These are phyloP conservation scores for Omphaloscelis lunosa DNA, from an alignment of 2,888 invertebrate genomes.

Conservation along the genomic window DNA sequence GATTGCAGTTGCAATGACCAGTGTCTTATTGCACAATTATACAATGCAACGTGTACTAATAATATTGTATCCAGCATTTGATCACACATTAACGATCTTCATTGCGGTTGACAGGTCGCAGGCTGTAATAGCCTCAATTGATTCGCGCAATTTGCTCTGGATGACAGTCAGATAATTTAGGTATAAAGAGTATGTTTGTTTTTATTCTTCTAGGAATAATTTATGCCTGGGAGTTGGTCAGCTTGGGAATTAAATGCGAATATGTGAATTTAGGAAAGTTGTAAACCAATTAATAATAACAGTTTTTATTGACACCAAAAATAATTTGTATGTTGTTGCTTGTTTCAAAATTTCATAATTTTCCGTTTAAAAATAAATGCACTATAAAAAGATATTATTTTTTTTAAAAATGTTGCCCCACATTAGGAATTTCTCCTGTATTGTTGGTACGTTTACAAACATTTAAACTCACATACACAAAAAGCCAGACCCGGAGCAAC, in stretches of 20 bases:
- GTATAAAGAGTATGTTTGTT: neutral
- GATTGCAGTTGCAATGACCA: neutral
- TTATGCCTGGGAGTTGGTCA: neutral
- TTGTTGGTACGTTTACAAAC: too few species aligned
- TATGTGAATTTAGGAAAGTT: neutral
- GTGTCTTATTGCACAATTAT: conserved; percentile 15
- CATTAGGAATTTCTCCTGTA: too few species aligned
- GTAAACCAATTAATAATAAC: neutral
- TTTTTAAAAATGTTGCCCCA: too few species aligned
- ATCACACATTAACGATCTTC: conserved; percentile 41
- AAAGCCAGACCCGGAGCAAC: too few species aligned
- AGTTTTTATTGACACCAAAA: neutral
- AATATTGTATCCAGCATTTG: conserved; percentile 10
- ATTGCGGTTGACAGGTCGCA: conserved; percentile 44
- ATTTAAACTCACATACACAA: too few species aligned
- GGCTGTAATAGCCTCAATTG: conserved; percentile 49
- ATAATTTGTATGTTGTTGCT: neutral
- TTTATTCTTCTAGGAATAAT: conserved; percentile 1
- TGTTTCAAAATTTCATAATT: neutral
- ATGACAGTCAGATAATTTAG: conserved; percentile 2
- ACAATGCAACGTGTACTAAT: conserved; percentile 1
- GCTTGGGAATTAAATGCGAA: neutral
- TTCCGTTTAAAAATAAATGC: neutral
- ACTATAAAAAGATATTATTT: too few species aligned
- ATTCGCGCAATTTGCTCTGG: conserved; percentile 31